Percentiles rank a stretch among this genome's conserved stretches.
These are phyloP conservation scores for Bruchidius siliquastri DNA, from an alignment of 2,888 invertebrate genomes.

Conservation along the genomic window DNA sequence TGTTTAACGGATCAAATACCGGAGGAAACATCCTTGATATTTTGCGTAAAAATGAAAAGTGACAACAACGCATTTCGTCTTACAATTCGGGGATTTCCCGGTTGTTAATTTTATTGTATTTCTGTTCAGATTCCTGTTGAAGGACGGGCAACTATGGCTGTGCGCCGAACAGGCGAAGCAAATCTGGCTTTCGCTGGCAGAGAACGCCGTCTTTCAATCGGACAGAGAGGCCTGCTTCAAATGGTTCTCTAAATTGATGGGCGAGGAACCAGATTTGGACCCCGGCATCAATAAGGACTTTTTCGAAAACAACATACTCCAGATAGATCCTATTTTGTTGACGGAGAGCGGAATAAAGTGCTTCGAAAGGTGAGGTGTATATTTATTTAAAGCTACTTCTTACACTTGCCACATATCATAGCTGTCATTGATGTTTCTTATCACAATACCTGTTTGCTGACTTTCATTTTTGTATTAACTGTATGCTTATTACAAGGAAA, in stretches of 20 bases:
- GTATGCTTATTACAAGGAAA: too few species aligned
- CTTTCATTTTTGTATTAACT: too few species aligned
- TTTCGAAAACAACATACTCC: conserved; percentile 90
- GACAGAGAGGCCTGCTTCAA: conserved; percentile 96
- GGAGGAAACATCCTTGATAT: too few species aligned
- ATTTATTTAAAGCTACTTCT: too few species aligned
- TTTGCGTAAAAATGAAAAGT: too few species aligned
- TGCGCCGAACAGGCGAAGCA: conserved; percentile 96
- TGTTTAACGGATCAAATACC: too few species aligned
- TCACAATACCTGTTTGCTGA: too few species aligned
- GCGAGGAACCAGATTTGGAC: conserved; percentile 94
- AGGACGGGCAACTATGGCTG: conserved; percentile 95
- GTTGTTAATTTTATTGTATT: not conserved
- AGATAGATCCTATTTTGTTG: conserved; percentile 82
- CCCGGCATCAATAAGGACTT: conserved; percentile 94
- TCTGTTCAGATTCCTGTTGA: conserved; percentile 69
- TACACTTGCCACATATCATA: too few species aligned
- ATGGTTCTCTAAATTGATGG: conserved; percentile 97
- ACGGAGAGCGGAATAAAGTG: conserved; percentile 95
- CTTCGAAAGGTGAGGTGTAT: conserved; percentile 54
- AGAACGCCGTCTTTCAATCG: conserved; percentile 83
- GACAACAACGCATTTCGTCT: too few species aligned
- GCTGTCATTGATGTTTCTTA: too few species aligned
- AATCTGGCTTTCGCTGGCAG: conserved; percentile 95
- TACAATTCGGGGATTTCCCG: too few species aligned